These are phyloP conservation scores for Lamellibrachia satsuma DNA, from an alignment of 2,888 invertebrate species.

Conservation along the genomic window DNA sequence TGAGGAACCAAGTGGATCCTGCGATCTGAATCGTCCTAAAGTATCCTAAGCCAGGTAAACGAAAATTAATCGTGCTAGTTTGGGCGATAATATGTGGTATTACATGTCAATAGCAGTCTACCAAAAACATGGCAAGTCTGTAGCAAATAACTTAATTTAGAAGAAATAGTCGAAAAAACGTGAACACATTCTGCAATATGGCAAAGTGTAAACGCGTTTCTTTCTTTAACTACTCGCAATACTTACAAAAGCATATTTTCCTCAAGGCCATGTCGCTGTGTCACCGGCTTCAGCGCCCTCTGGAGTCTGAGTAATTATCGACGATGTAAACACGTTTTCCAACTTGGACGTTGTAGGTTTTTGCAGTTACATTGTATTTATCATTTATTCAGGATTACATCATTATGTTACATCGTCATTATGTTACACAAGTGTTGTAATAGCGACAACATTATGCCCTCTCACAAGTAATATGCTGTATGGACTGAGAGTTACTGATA, in stretches of 20 bases:
- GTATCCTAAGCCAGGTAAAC: no score
- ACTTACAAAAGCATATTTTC: neutral
- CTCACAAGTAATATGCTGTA: neutral
- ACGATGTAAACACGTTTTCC: conserved; percentile 17
- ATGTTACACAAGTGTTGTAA: neutral
- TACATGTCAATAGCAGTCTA: neutral
- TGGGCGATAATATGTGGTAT: neutral
- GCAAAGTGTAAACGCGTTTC: neutral
- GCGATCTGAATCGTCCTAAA: no score
- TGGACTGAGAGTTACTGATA: neutral
- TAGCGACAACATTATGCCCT: neutral
- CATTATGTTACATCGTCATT: neutral
- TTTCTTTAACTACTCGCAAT: neutral
- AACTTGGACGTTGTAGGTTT: neutral
- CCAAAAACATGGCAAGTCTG: neutral
- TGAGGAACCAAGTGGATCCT: no score
- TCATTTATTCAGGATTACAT: neutral
- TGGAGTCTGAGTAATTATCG: neutral
- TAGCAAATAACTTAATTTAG: neutral
- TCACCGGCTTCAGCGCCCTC: neutral
- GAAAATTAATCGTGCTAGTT: neutral
- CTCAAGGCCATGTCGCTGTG: neutral
- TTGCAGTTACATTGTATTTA: conserved; percentile 11
- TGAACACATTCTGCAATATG: neutral
- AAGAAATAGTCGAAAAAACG: neutral